phyloP scores from a whole-genome alignment of 2,113 vertebrate species.

The Peromyscus californicus region DNA sequence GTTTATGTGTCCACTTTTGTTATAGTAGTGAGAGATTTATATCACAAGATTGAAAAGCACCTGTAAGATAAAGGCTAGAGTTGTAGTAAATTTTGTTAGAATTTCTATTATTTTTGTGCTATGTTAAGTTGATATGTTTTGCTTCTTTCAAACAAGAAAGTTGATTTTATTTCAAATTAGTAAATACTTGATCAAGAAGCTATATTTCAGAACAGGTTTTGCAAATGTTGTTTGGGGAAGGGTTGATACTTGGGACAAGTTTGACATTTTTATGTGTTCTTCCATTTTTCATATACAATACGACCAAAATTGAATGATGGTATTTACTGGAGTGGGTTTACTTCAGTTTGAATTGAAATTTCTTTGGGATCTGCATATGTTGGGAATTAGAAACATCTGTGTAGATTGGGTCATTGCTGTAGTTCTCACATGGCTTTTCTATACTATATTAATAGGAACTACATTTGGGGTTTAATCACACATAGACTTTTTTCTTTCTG shows the following conservation, averaged over 20 bases:
- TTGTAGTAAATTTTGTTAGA: constrained; percentile 24
- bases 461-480: not conserved
- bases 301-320: constrained; percentile 22
- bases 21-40: not conserved
- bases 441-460: not conserved
- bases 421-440: not conserved
- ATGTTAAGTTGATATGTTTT: not conserved
- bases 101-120: not conserved
- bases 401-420: not conserved
- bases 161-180: not conserved
- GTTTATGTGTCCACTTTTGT: not conserved
- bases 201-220: not conserved
- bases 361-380: not conserved
- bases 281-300: not conserved
- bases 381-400: constrained; percentile 2
- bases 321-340: not conserved
- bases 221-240: not conserved
- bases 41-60: constrained; percentile 34
- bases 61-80: constrained; percentile 27
- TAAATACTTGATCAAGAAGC: not conserved
- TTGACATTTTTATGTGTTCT: not conserved
- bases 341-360: constrained; percentile 45
- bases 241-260: not conserved
- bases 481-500: not conserved
- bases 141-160: not conserved